Evolutionary conservation across 2,888 invertebrate genomes (phyloP), one percentile per base, ranked within the genome.

Genomic region (Globia sparganii): DNA sequence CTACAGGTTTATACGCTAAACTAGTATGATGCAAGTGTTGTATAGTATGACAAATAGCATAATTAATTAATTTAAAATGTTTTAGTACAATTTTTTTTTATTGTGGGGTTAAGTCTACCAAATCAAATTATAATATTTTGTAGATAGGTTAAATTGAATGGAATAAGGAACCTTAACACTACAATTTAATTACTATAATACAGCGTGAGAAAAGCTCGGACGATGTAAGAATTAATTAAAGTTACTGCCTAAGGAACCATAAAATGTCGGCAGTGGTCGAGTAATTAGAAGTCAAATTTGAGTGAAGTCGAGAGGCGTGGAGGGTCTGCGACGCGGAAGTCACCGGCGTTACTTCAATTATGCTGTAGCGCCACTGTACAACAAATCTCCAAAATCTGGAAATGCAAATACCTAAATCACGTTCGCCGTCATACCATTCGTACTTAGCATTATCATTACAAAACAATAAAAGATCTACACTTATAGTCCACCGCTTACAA

Each of bases 181-280:
- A 86, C 83, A 91, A 91, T 89, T 89, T 91, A 91, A 93, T 91
- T 90, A 91, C 89, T 90, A 91, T 93, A 93, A 92, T 90, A 88
- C 88, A 89, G 90, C 95, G 95, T 95, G 96, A 95, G 96, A 96
- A 95, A 94, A 94, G 91, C 90, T 92, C 91, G 91, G 90, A 82
- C 91, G 91, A 91, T 90, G 91, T 92, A 91, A 92, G 92, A 95
- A 95, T 94, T 95, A 95, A 95, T 96, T 96, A 95, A 94, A 93
- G 90, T 95, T 95, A 95, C 95, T 92, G 94, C 89, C 91, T 91
- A 92, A 94, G 95, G 95, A 95, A 95, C 95, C 94, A 95, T 95
- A 94, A 95, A 95, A 92, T 89, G 93, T 93, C 92, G 92, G 93
- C 91, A 91, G 93, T 91, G 90, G 92, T 88, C 89, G 89, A 92